Evolutionary conservation across 2,888 invertebrate genomes (phyloP), one percentile per base, ranked within the genome.

Genomic region (Mellilla xanthometata): DNA sequence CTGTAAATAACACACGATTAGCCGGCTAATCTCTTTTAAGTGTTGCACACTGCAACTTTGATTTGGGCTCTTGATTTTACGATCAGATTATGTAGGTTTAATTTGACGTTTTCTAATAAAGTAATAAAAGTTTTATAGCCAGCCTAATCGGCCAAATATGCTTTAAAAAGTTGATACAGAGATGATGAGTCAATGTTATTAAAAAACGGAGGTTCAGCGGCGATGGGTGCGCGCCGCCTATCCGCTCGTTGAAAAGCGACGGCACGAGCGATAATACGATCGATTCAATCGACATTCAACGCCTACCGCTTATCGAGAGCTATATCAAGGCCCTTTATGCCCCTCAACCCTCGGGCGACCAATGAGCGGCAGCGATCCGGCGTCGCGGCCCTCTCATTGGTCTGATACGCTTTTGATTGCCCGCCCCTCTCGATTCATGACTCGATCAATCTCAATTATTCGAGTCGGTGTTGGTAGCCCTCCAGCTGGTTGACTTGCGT

Each of bases 381-480:
- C 58, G 60, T 59, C 52, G 73, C 66, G 60, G 69, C 58, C 60
- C 76, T 66, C 79, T 65, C 70, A 88, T 88, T 88, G 87, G 87
- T 65, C 72, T 79, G 81, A 84, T 85, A 78, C 80, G 81, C 74
- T 76, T 89, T 88, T 88, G 88, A 88, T 87, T 84, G 87, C 87
- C 83, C 88, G 87, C 88, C 88, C 83, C 75, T 54, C 79, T 78
- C 82, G 81, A 87, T 87, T 76, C 83, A 73, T 69, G 76, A 64
- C 79, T 77, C 84, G 76, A 88, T 88, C 85, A 86, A 88, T 88
- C 85, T 77, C 79, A 81, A 87, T 87, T 85, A 82, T 73, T 72
- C 72, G 73, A 60, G 61, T 69, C 68, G 65, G 36, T 35, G 72
- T 75, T 75, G 75, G 72, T 77, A 76, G 57, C 66, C 65, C 69